Base-by-base conservation (phyloP, 1,140 invertebrate species). In the Orchesella cincta region DNA sequence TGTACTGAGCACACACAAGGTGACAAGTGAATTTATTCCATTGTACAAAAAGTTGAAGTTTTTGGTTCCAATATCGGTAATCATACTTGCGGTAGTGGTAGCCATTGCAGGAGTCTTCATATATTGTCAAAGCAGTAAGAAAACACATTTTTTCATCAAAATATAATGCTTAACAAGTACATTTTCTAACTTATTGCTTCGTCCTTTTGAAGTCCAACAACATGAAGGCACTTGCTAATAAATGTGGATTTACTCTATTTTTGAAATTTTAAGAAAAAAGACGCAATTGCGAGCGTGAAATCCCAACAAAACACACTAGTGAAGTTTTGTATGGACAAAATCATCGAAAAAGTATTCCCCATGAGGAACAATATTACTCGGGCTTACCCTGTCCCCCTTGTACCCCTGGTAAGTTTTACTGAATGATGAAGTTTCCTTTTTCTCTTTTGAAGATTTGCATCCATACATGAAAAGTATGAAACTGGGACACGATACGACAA, bases 101-200 rank as follows among this genome's bases (percentile, higher is more conserved):
- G 54, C 80, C 14, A 75, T 31, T 26, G 76, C 57, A 0, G 73
- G 77, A n/a, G 67, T 71, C 26, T 64, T 81, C 16, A 54, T 73
- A 31, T 81, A 81, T 73, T 81, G 71, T 12, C 73, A 75, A 77
- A 81, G 75, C 0, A 34, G 80, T 81, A 76, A 80, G 79, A 26
- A 57, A 12, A 12, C 20, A 46, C 39, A 12, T 46, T 46, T 46
- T 20, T 46, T 46, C 8, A 46, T 46, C 8, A n/a, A n/a, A n/a
- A n/a, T n/a, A n/a, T n/a, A n/a, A n/a, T n/a, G n/a, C n/a, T n/a
- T n/a, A n/a, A n/a, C n/a, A n/a, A n/a, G n/a, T n/a, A n/a, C n/a
- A n/a, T n/a, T n/a, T n/a, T n/a, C n/a, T n/a, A n/a, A n/a, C n/a
- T n/a, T n/a, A n/a, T n/a, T n/a, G n/a, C n/a, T n/a, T n/a, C n/a